Percentiles rank a stretch among this genome's conserved stretches.
Conservation (phyloP, 2,888 invertebrate species). For the Caenorhabditis japonica region DNA sequence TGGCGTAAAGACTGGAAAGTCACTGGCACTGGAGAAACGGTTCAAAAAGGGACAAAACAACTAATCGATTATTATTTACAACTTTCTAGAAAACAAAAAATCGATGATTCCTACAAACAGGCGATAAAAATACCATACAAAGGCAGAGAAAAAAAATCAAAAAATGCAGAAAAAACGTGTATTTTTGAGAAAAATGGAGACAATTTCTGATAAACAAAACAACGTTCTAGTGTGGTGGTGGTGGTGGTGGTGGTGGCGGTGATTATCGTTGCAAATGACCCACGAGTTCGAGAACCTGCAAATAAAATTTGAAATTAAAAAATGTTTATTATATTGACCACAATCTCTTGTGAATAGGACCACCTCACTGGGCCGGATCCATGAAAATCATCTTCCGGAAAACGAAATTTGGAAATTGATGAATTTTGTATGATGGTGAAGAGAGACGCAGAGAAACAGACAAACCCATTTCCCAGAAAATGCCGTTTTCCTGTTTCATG, state of each 20-base stretch:
- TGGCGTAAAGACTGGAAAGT: slow-evolving; percentile 12
- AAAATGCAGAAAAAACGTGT: slow-evolving; percentile 9
- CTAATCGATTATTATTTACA: slow-evolving; percentile 20
- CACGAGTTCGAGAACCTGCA: slow-evolving; percentile 40
- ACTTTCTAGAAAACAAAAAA: neutral
- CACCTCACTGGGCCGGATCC: no score
- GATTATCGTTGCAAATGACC: slow-evolving; percentile 33
- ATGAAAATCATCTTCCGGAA: no score
- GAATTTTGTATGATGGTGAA: no score
- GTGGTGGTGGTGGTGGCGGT: no score
- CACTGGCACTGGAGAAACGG: slow-evolving; percentile 29
- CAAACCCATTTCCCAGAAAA: no score
- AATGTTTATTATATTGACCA: no score
- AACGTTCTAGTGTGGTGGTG: no score
- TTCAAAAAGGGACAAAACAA: neutral
- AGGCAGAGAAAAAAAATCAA: slow-evolving; percentile 4
- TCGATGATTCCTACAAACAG: slow-evolving; percentile 8
- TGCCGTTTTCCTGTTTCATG: no score
- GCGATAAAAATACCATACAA: no score
- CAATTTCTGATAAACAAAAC: slow-evolving; percentile 8
- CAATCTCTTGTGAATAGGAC: no score
- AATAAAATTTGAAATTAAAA: slow-evolving; percentile 1
- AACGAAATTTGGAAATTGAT: no score
- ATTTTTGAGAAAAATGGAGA: neutral
- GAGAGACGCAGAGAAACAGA: no score